These are phyloP conservation scores for Zootoca vivipara DNA, from an alignment of 2,113 vertebrate species.

Conservation along the genomic window DNA sequence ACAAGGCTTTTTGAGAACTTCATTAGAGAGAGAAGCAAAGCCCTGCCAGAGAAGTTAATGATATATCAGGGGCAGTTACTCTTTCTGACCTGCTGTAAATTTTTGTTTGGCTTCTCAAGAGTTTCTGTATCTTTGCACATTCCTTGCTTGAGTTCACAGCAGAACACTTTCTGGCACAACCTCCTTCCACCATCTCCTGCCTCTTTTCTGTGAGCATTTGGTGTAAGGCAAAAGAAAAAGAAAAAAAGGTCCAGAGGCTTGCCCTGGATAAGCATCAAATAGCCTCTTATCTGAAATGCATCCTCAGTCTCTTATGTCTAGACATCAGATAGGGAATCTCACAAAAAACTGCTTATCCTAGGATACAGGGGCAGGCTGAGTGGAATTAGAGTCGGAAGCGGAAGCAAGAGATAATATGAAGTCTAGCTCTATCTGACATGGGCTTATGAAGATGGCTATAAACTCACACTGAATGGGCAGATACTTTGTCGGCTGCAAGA, in stretches of 20 bases:
- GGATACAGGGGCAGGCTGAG: neutral
- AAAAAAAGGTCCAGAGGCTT: neutral
- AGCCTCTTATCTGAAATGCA: conserved; percentile 2
- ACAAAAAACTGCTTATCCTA: neutral
- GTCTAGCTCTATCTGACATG: neutral
- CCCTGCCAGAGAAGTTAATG: neutral
- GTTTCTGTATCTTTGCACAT: accelerated
- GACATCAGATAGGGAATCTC: neutral
- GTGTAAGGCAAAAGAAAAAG: neutral
- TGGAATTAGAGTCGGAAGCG: neutral
- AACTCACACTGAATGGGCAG: neutral
- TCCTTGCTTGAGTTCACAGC: neutral
- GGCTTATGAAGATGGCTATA: too few species aligned
- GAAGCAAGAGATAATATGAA: neutral
- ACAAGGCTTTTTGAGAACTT: conserved; percentile 5
- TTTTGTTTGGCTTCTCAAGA: neutral
- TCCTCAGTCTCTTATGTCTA: neutral
- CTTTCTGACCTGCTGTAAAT: neutral
- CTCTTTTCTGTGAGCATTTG: neutral
- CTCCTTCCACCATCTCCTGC: neutral
- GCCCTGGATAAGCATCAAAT: conserved; percentile 9
- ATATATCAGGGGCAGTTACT: neutral
- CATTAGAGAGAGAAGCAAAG: conserved; percentile 10
- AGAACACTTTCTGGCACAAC: neutral
- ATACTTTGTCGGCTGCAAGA: neutral